Conservation (phyloP, 2,888 invertebrate genomes). For the Candidula unifasciata region DNA sequence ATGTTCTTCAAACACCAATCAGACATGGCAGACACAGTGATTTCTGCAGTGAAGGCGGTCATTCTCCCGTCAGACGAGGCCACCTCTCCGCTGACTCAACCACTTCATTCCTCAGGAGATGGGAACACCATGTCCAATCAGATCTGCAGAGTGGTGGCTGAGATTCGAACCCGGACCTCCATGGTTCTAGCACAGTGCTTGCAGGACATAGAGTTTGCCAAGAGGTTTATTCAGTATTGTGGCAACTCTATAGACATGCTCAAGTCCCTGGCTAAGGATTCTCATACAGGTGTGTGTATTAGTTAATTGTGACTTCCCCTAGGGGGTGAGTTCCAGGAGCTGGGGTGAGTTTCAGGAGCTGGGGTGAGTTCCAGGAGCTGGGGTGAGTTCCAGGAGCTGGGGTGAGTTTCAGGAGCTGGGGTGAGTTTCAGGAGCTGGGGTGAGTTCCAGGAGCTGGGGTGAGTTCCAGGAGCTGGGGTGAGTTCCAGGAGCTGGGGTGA, state of each 20-base stretch:
- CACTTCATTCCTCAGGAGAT: constrained; percentile 72
- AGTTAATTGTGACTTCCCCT: too few species aligned
- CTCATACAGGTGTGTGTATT: constrained; percentile 66
- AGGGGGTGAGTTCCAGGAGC: too few species aligned
- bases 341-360: too few species aligned
- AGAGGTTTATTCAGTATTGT: constrained; percentile 74
- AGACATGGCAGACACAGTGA: constrained; percentile 73
- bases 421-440: too few species aligned
- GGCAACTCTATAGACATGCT: constrained; percentile 75
- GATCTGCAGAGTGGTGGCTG: constrained; percentile 76
- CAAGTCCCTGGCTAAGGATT: constrained; percentile 76
- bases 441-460: too few species aligned
- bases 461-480: too few species aligned
- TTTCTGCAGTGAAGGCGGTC: constrained; percentile 71
- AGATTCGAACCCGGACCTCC: constrained; percentile 76
- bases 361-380: too few species aligned
- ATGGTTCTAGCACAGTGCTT: constrained; percentile 75
- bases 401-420: too few species aligned
- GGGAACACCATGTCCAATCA: constrained; percentile 74
- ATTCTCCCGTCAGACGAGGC: constrained; percentile 66
- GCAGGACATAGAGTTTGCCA: constrained; percentile 73
- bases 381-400: too few species aligned
- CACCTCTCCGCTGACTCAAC: constrained; percentile 67
- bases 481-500: too few species aligned
- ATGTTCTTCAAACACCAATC: constrained; percentile 67